Percentiles rank a stretch among this genome's conserved stretches.
Conservation (phyloP, 2,888 invertebrate genomes). For the Apamea crenata region DNA sequence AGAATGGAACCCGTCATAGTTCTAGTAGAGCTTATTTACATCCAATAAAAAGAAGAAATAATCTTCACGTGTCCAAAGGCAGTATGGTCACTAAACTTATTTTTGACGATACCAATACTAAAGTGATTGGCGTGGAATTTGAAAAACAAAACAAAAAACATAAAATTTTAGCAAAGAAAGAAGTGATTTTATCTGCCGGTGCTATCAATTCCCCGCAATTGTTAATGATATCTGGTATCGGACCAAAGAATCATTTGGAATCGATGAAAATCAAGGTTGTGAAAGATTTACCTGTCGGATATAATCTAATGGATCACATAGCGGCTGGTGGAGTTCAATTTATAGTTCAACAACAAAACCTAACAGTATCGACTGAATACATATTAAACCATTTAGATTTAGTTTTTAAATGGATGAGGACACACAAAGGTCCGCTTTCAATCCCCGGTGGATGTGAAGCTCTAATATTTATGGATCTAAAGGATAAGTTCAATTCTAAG, state of each 20-base stretch:
- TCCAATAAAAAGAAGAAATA: conserved; percentile 90
- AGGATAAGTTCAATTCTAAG: conserved; percentile 88
- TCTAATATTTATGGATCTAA: conserved; percentile 91
- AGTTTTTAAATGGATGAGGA: conserved; percentile 89
- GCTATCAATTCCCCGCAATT: conserved; percentile 95
- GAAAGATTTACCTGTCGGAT: conserved; percentile 91
- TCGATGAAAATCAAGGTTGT: conserved; percentile 89
- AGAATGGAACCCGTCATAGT: conserved; percentile 92
- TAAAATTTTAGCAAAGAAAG: conserved; percentile 91
- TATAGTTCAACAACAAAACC: conserved; percentile 83
- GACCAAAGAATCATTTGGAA: conserved; percentile 91
- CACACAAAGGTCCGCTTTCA: conserved; percentile 90
- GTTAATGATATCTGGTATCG: conserved; percentile 95
- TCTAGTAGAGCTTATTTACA: conserved; percentile 92
- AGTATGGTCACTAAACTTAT: conserved; percentile 91
- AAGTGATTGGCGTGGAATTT: conserved; percentile 91
- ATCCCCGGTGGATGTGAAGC: conserved; percentile 93
- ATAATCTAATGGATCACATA: conserved; percentile 93
- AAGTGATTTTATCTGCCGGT: conserved; percentile 94
- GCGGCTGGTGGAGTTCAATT: conserved; percentile 92
- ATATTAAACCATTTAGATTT: conserved; percentile 83
- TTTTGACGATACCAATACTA: conserved; percentile 89
- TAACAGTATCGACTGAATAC: conserved; percentile 79
- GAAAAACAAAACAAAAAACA: conserved; percentile 87
- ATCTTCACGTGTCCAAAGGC: conserved; percentile 91